These are phyloP conservation scores for Cheilosia urbana DNA, from an alignment of 2,888 invertebrate genomes.

Conservation along the genomic window DNA sequence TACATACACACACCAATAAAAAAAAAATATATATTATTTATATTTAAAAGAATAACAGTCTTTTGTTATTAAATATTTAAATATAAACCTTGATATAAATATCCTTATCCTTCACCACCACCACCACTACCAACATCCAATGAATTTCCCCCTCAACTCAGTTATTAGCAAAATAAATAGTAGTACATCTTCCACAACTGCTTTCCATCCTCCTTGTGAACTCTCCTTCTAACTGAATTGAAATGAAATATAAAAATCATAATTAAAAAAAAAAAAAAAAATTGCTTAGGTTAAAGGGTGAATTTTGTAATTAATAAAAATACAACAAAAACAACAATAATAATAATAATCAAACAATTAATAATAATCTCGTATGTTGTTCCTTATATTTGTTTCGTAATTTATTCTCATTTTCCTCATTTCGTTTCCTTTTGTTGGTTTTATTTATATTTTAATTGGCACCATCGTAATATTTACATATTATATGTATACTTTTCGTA, in stretches of 20 bases:
- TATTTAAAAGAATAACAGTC: slow-evolving; percentile 23
- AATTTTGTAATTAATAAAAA: slow-evolving; percentile 82
- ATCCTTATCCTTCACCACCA: slow-evolving; percentile 58
- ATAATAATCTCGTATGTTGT: slow-evolving; percentile 72
- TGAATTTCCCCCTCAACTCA: slow-evolving; percentile 32
- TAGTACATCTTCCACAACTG: slow-evolving; percentile 74
- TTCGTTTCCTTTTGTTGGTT: slow-evolving; percentile 55
- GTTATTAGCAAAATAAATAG: slow-evolving; percentile 52
- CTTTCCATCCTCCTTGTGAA: slow-evolving; percentile 72
- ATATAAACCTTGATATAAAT: slow-evolving; percentile 50
- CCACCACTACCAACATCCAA: slow-evolving; percentile 63
- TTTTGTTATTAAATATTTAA: slow-evolving; percentile 60
- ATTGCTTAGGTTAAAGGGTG: slow-evolving; percentile 83
- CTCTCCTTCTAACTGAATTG: slow-evolving; percentile 61
- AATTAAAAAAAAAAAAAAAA: slow-evolving; percentile 67
- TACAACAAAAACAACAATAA: slow-evolving; percentile 70
- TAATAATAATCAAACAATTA: slow-evolving; percentile 64
- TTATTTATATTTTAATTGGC: slow-evolving; percentile 62
- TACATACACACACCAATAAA: slow-evolving; percentile 68
- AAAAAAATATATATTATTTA: slow-evolving; percentile 14
- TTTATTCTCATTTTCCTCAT: slow-evolving; percentile 57
- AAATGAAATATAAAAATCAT: slow-evolving; percentile 42
- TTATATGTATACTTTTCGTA: slow-evolving; percentile 25
- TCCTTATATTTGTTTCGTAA: slow-evolving; percentile 65
- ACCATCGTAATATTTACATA: slow-evolving; percentile 65